A percentile compares a stretch with the other conserved stretches of the same genome.
Evolutionary conservation across 2,113 vertebrate species (phyloP).

Genomic region (Struthio camelus): DNA sequence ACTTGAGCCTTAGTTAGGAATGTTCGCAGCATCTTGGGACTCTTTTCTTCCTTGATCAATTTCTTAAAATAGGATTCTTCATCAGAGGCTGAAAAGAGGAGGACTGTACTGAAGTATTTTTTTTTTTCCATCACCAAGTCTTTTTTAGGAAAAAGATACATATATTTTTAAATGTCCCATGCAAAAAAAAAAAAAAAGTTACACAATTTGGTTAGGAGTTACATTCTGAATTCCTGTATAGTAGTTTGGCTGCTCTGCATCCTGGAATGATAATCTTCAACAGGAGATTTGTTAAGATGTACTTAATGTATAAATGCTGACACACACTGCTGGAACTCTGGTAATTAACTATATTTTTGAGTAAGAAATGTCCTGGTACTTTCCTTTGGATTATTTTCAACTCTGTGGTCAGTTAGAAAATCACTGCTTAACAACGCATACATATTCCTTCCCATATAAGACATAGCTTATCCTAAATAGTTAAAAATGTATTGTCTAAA

Average conservation of each 20-base stretch:
- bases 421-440: not conserved
- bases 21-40: conserved; percentile 79
- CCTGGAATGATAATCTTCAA: conserved; percentile 55
- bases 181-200: conserved; percentile 62
- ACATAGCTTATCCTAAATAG: conserved; percentile 26
- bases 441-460: conserved; percentile 34
- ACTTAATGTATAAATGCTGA: conserved; percentile 35
- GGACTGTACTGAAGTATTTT: conserved; percentile 95
- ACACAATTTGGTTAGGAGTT: conserved; percentile 66
- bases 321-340: conserved; percentile 15
- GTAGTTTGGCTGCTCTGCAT: conserved; percentile 50
- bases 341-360: conserved; percentile 21
- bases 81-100: conserved; percentile 98
- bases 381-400: conserved; percentile 35
- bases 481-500: conserved; percentile 58
- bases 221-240: conserved; percentile 48
- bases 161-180: conserved; percentile 77
- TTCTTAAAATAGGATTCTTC: conserved; percentile 98
- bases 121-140: conserved; percentile 86
- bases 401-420: conserved; percentile 33
- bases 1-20: conserved; percentile 81
- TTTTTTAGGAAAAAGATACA: conserved; percentile 77
- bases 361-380: not conserved
- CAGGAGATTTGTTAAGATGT: conserved; percentile 31
- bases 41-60: conserved; percentile 91